Evolutionary conservation across 1,140 invertebrate genomes (phyloP).

Genomic region (Atta colombica): DNA sequence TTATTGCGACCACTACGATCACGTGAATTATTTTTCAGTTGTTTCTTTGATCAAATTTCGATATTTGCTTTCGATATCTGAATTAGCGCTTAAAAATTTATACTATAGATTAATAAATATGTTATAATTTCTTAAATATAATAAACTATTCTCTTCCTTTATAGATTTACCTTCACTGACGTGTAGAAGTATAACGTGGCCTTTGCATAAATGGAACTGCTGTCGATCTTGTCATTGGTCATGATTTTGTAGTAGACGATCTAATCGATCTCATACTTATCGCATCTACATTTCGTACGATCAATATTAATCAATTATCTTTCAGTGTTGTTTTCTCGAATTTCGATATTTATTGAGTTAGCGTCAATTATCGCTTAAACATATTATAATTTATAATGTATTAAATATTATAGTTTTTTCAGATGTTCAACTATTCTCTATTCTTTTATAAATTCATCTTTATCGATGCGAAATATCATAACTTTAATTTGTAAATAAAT

Average conservation of each 20-base stretch:
- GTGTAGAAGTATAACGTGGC: constrained; percentile 37
- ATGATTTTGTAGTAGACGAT: neutral
- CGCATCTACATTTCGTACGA: neutral
- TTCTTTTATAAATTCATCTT: too few species aligned
- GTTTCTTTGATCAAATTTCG: neutral
- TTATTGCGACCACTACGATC: too few species aligned
- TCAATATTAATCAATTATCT: neutral
- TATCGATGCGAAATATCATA: too few species aligned
- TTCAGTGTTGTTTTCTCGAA: neutral
- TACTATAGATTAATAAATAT: too few species aligned
- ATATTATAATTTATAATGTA: too few species aligned
- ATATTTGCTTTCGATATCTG: neutral
- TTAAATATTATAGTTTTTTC: too few species aligned
- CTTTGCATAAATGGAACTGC: constrained; percentile 66
- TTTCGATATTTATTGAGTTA: neutral
- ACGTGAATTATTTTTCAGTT: neutral
- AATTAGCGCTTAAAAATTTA: too few species aligned
- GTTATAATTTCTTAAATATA: too few species aligned
- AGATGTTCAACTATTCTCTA: too few species aligned
- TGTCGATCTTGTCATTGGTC: constrained; percentile 4
- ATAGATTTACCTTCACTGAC: constrained; percentile 72
- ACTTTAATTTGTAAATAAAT: too few species aligned
- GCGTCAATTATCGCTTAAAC: too few species aligned
- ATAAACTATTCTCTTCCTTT: constrained; percentile 29
- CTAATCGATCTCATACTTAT: neutral